Conservation (phyloP, 1,140 invertebrate species). For the Oryzaephilus surinamensis region DNA sequence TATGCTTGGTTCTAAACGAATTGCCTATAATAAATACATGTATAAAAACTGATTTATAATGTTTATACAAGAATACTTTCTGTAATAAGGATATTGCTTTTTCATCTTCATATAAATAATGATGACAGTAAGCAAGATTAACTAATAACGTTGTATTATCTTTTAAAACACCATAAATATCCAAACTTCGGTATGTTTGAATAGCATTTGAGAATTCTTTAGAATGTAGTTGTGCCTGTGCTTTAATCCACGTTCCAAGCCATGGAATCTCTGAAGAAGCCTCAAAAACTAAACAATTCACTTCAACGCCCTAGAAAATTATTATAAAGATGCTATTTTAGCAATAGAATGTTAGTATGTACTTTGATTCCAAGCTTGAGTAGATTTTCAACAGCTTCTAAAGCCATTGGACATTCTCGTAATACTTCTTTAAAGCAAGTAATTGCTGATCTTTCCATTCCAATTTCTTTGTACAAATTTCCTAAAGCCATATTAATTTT, state of each 20-base stretch:
- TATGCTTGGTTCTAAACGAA: conserved; percentile 26
- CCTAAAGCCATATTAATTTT: conserved; percentile 62
- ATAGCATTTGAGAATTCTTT: conserved; percentile 53
- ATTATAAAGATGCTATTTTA: conserved; percentile 3
- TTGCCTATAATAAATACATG: too few relatives aligned
- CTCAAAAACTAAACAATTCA: conserved; percentile 53
- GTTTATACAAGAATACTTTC: too few relatives aligned
- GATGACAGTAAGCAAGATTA: conserved; percentile 55
- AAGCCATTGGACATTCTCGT: conserved; percentile 50
- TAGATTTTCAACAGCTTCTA: conserved; percentile 63
- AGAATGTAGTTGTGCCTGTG: conserved; percentile 51
- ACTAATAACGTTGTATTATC: conserved; percentile 55
- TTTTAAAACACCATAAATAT: conserved; percentile 48
- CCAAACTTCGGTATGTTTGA: conserved; percentile 48
- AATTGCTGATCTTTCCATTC: conserved; percentile 63
- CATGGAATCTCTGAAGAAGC: conserved; percentile 43
- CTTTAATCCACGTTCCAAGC: conserved; percentile 60
- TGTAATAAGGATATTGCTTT: conserved; percentile 35
- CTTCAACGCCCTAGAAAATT: conserved; percentile 55
- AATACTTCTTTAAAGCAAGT: conserved; percentile 71
- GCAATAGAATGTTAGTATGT: too few relatives aligned
- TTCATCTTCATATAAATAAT: conserved; percentile 44
- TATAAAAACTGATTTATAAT: too few relatives aligned
- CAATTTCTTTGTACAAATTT: conserved; percentile 59
- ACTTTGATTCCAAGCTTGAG: conserved; percentile 58